These are phyloP conservation scores for Etheostoma perlongum DNA, from an alignment of 2,797 vertebrate genomes.

Conservation along the genomic window DNA sequence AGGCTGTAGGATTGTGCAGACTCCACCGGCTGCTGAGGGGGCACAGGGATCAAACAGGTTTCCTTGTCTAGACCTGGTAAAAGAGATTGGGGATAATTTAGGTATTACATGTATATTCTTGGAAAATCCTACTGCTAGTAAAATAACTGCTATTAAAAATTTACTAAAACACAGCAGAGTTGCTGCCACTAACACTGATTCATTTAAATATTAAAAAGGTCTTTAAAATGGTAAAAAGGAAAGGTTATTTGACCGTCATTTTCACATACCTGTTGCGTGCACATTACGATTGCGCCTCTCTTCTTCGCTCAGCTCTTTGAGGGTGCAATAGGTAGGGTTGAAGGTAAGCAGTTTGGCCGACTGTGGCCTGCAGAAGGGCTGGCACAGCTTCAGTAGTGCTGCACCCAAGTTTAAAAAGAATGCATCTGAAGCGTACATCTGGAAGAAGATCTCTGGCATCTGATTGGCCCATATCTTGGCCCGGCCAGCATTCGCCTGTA, in stretches of 20 bases:
- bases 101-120: neutral
- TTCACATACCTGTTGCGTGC: slow-evolving; percentile 88
- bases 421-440: slow-evolving; percentile 96
- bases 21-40: slow-evolving; percentile 87
- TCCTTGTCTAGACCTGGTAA: slow-evolving; percentile 94
- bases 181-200: neutral
- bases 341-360: slow-evolving; percentile 95
- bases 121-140: neutral
- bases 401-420: slow-evolving; percentile 97
- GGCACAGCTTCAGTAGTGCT: slow-evolving; percentile 94
- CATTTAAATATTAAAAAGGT: neutral
- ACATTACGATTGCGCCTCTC: slow-evolving; percentile 93
- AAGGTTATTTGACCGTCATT: neutral
- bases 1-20: slow-evolving; percentile 93
- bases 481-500: slow-evolving; percentile 94
- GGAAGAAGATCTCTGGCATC: slow-evolving; percentile 98
- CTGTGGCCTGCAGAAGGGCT: slow-evolving; percentile 95
- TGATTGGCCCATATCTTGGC: slow-evolving; percentile 99
- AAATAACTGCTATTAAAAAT: neutral
- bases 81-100: slow-evolving; percentile 15
- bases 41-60: slow-evolving; percentile 93
- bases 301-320: slow-evolving; percentile 95
- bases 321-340: slow-evolving; percentile 95
- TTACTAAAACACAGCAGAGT: slow-evolving; percentile 1
- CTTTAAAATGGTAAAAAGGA: neutral